Percentiles rank a stretch among this genome's conserved stretches.
phyloP scores from a whole-genome alignment of 2,888 invertebrate genomes.

The Loripinus fragilis region DNA sequence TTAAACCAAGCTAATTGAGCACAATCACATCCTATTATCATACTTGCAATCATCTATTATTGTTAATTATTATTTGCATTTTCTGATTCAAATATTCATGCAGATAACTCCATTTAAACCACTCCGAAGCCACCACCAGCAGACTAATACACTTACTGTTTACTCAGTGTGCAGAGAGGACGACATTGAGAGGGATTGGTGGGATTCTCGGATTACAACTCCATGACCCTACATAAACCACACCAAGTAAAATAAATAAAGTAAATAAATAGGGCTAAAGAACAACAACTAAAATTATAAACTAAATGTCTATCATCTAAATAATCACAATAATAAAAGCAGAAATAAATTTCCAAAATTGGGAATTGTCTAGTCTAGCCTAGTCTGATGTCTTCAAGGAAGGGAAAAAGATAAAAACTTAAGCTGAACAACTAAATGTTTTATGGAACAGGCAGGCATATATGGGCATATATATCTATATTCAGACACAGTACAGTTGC shows the following conservation, averaged over 20 bases:
- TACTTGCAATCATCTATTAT: too few species aligned
- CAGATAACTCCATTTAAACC: background rate
- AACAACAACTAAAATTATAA: background rate
- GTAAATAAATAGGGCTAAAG: background rate
- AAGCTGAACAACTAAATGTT: constrained; percentile 10
- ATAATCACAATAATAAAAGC: background rate
- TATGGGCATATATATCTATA: background rate
- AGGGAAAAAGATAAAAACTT: background rate
- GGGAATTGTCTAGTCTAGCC: background rate
- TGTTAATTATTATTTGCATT: too few species aligned
- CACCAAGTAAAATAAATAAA: constrained; percentile 6
- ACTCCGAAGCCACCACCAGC: background rate
- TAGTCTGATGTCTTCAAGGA: constrained; percentile 11
- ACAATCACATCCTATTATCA: too few species aligned
- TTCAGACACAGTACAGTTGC: background rate
- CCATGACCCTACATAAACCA: constrained; percentile 13
- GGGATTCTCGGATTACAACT: constrained; percentile 6
- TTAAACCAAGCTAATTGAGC: too few species aligned
- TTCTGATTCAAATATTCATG: too few species aligned
- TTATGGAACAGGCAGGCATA: background rate
- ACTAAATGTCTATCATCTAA: constrained; percentile 6
- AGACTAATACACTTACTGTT: background rate
- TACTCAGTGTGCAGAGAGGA: constrained; percentile 13
- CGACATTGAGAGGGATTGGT: constrained; percentile 1
- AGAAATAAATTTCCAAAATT: background rate